A percentile compares a stretch with the other conserved stretches of the same genome.
These are phyloP conservation scores for Erpornis zantholeuca DNA, from an alignment of 2,113 vertebrate genomes.

Conservation along the genomic window DNA sequence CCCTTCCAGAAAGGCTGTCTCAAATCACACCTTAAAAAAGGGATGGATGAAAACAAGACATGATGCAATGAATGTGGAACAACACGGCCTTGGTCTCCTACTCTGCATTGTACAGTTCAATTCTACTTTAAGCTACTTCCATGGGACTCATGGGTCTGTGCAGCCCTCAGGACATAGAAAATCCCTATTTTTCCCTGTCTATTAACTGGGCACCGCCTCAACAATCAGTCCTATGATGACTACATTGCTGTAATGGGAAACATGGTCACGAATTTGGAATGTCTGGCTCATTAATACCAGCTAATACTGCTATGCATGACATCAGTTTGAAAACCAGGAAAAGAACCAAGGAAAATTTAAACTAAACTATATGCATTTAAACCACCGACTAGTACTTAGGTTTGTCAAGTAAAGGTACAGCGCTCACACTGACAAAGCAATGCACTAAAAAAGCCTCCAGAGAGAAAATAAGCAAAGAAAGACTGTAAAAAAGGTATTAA, in stretches of 20 bases:
- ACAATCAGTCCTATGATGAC: background rate
- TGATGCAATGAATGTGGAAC: background rate
- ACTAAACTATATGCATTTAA: background rate
- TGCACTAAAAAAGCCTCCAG: background rate
- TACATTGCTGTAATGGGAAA: background rate
- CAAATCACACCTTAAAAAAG: background rate
- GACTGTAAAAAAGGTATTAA: background rate
- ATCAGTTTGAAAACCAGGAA: conserved; percentile 1
- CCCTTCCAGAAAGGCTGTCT: background rate
- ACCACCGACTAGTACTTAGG: background rate
- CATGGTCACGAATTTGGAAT: background rate
- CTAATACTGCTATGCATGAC: background rate
- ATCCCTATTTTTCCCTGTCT: background rate
- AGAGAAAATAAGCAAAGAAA: background rate
- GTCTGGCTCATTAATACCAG: conserved; percentile 13
- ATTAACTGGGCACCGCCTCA: background rate
- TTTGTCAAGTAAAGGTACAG: background rate
- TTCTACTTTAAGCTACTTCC: background rate
- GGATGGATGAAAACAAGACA: background rate
- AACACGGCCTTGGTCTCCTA: background rate
- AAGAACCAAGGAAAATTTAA: background rate
- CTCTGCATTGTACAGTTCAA: background rate
- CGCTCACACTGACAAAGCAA: background rate
- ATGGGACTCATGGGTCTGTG: background rate
- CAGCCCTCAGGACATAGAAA: background rate